Base-by-base conservation (phyloP, 2,888 invertebrate species). In the Clanis bilineata region DNA sequence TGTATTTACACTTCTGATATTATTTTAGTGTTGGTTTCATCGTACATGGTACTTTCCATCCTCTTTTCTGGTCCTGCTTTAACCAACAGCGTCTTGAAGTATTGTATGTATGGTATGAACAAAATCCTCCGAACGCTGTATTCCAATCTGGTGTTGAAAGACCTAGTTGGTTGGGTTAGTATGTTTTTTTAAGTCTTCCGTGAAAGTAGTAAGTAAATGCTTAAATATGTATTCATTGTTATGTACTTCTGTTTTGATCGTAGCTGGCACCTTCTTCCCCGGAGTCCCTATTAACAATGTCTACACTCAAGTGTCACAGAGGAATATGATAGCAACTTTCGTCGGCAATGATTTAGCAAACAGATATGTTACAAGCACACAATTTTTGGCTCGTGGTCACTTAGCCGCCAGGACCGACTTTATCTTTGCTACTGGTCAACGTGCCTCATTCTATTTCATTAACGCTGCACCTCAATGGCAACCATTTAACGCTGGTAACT, bases 391-490 rank as follows among this genome's bases (percentile, higher is more conserved):
- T 0, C 91, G 94, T 54, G 95, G 95, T 5, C 95, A 95, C 70
- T 80, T 95, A 45, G 82, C 93, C 0, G 94, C 95, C 1, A 94
- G 93, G 72, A 93, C 90, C 12, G 95, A 95, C 77, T 94, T 93
- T 67, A 83, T 94, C 10, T 94, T 91, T 67, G 94, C 93, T 0
- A 81, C 92, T 9, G 93, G 93, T 41, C 94, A 95, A 68, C 82
- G 89, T 0, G 79, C 94, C 0, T 93, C 94, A 0, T 95, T 95
- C 80, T 94, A 94, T 77, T 95, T 93, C 71, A 83, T 95, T 55
- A 95, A 95, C 72, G 93, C 92, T 1, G 94, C 94, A 1, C 95
- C 95, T 1, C 95, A 95, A 67, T 95, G 95, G 95, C 94, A 94
- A 61, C 87, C 87, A 0, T 93, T 94, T 70, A 94, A 94, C 66